Conservation (phyloP, 1,140 invertebrate species). For the Phortica variegata region DNA sequence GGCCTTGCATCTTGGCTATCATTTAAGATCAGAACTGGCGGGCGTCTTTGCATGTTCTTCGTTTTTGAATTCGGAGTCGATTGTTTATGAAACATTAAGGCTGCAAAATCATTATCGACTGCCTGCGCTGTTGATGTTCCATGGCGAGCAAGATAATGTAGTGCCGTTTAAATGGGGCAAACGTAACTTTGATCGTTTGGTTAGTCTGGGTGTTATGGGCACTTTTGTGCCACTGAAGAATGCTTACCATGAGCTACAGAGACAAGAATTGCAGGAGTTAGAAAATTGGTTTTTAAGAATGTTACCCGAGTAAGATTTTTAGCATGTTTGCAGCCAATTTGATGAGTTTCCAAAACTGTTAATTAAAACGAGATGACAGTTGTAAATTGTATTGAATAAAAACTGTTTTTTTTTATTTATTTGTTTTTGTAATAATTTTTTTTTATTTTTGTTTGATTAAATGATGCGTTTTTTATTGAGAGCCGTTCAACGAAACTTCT, state of each 20-base stretch:
- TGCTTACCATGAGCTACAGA: conserved; percentile 11
- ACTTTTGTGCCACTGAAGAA: conserved; percentile 3
- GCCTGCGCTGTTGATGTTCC: conserved; percentile 12
- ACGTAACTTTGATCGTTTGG: conserved; percentile 6
- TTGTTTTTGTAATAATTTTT: too few species aligned
- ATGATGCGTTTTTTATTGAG: too few species aligned
- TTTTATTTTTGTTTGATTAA: too few species aligned
- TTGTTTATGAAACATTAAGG: conserved; percentile 10
- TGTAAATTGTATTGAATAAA: too few species aligned
- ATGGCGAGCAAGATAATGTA: conserved; percentile 11
- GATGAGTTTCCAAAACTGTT: too few species aligned
- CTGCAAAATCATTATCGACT: neutral
- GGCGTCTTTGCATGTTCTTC: conserved; percentile 15
- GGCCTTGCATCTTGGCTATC: conserved; percentile 15
- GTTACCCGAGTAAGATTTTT: too few species aligned
- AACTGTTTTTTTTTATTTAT: too few species aligned
- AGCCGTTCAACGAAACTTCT: too few species aligned
- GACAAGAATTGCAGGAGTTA: too few species aligned
- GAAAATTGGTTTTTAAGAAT: too few species aligned
- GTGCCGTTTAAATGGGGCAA: conserved; percentile 11
- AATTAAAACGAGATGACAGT: too few species aligned
- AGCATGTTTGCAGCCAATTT: too few species aligned
- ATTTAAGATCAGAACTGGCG: conserved; percentile 2
- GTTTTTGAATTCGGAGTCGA: conserved; percentile 11
- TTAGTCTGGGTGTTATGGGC: conserved; percentile 6